Percentiles rank a stretch among this genome's conserved stretches.
These are phyloP conservation scores for Tragelaphus strepsiceros DNA, from an alignment of 2,113 vertebrate species.

Conservation along the genomic window DNA sequence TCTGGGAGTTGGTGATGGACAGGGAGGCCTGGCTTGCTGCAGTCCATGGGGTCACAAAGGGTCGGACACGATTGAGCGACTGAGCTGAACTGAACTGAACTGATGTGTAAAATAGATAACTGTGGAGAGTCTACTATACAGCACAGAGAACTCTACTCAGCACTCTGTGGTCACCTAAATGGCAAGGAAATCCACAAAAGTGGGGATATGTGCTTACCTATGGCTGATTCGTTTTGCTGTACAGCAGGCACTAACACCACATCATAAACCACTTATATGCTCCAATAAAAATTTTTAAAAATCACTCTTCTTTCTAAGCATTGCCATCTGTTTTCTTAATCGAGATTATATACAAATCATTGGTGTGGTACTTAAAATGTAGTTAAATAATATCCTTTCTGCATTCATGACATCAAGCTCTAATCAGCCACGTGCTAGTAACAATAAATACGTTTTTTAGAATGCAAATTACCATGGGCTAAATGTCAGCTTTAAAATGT, in stretches of 20 bases:
- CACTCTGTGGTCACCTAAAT: neutral
- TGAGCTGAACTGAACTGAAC: neutral
- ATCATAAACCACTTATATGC: neutral
- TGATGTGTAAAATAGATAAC: neutral
- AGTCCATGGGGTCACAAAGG: neutral
- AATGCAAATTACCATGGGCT: neutral
- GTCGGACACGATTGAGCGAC: accelerated
- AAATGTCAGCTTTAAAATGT: neutral
- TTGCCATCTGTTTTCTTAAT: neutral
- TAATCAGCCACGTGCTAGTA: neutral
- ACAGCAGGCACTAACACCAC: neutral
- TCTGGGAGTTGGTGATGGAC: neutral
- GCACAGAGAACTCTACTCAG: neutral
- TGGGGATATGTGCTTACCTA: neutral
- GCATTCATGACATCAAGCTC: neutral
- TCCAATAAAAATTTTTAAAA: neutral
- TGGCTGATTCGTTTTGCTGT: neutral
- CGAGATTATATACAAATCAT: neutral
- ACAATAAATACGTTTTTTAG: neutral
- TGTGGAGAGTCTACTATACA: neutral
- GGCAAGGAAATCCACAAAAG: neutral
- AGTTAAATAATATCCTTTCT: neutral
- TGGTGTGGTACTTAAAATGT: neutral
- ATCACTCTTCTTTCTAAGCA: neutral
- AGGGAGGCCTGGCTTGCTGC: neutral